A percentile compares a stretch with the other conserved stretches of the same genome.
phyloP scores from a whole-genome alignment of 2,113 vertebrate genomes.

The Merops nubicus region DNA sequence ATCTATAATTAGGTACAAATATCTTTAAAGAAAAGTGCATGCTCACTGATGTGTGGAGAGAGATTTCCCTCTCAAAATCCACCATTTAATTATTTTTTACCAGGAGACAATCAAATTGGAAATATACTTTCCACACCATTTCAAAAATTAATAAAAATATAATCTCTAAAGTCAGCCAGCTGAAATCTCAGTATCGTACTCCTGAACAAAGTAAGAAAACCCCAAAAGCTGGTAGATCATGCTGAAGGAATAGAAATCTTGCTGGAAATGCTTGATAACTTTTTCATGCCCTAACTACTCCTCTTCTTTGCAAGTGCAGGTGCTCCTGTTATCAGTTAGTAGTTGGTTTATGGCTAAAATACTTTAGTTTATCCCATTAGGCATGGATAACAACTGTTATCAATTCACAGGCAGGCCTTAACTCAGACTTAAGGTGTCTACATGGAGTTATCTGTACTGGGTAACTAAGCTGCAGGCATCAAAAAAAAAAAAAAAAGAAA shows the following conservation, averaged over 20 bases:
- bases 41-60: neutral
- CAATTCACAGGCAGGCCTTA: neutral
- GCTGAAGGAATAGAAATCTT: neutral
- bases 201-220: neutral
- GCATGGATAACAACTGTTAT: neutral
- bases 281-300: neutral
- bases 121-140: neutral
- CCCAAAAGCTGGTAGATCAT: accelerated
- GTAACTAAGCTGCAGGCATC: neutral
- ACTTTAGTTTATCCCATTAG: conserved; percentile 11
- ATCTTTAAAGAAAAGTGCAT: neutral
- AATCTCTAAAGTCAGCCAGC: neutral
- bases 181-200: neutral
- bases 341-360: neutral
- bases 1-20: neutral
- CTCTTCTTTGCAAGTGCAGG: neutral
- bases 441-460: neutral
- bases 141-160: neutral
- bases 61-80: neutral
- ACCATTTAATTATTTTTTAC: neutral
- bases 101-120: neutral
- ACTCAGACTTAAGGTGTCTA: neutral
- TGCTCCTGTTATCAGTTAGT: neutral
- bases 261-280: neutral
- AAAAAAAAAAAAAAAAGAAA: neutral